Evolutionary conservation across 1,140 invertebrate species (phyloP).

Genomic region (Aricia agestis): DNA sequence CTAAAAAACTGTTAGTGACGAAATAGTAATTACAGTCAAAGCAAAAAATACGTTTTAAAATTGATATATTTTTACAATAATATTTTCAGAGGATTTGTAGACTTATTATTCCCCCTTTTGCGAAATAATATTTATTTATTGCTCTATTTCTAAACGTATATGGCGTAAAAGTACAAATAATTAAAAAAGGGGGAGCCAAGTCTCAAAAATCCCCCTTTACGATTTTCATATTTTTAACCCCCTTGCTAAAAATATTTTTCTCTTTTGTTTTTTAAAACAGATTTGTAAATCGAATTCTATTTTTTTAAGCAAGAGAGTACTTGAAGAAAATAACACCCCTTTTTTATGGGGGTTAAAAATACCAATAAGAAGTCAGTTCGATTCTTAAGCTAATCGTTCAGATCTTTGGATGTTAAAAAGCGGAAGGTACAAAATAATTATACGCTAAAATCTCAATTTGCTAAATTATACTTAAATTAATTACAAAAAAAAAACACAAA

Average conservation of each 20-base stretch:
- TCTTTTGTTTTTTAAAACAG: not conserved
- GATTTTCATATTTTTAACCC: not conserved
- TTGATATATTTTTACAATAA: no score
- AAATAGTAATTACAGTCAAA: not conserved
- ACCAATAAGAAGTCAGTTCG: constrained; percentile 2
- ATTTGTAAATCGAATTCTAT: no score
- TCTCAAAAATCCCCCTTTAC: not conserved
- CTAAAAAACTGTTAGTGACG: no score
- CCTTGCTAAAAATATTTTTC: not conserved
- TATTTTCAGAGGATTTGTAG: not conserved
- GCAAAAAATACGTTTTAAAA: not conserved
- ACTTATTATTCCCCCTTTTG: not conserved
- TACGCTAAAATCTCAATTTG: constrained; percentile 10
- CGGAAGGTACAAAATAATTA: constrained; percentile 6
- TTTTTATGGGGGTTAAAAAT: not conserved
- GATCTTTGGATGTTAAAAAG: constrained; percentile 15
- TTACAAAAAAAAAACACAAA: constrained; percentile 9
- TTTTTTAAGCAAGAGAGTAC: no score
- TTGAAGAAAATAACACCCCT: not conserved
- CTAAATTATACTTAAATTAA: constrained; percentile 14
- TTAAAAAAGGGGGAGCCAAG: not conserved
- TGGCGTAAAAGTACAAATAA: not conserved
- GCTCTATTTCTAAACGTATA: not conserved
- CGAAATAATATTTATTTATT: not conserved
- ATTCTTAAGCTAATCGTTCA: not conserved